phyloP scores from a whole-genome alignment of 2,113 vertebrate genomes.

The Amazona vittata region DNA sequence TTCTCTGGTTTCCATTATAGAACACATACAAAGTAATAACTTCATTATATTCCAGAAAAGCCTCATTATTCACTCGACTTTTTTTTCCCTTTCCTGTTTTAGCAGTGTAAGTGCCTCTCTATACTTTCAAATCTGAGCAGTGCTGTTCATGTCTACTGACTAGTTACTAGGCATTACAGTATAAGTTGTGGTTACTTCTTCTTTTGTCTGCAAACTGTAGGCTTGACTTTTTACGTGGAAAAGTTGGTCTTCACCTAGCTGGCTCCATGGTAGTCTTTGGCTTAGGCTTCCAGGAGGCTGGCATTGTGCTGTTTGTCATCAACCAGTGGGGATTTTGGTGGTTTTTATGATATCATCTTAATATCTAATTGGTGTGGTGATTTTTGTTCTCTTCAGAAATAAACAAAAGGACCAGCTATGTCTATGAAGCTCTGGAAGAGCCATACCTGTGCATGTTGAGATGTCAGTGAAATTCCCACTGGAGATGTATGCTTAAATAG shows the following conservation, averaged over 20 bases:
- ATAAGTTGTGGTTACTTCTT: neutral
- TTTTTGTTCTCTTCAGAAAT: neutral
- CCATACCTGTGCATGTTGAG: neutral
- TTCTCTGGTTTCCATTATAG: neutral
- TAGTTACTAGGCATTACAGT: neutral
- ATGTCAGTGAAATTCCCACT: neutral
- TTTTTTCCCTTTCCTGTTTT: neutral
- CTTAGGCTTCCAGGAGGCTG: neutral
- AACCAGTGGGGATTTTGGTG: neutral
- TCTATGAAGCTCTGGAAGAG: neutral
- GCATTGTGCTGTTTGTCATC: neutral
- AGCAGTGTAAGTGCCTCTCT: neutral
- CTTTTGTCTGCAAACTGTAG: neutral
- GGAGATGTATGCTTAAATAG: neutral
- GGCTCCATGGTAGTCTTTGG: neutral
- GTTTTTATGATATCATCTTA: neutral
- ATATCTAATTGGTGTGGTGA: neutral
- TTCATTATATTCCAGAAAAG: neutral
- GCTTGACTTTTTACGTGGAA: neutral
- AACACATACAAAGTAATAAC: neutral
- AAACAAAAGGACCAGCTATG: neutral
- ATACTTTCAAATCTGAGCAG: neutral
- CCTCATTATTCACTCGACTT: neutral
- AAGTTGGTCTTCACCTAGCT: neutral
- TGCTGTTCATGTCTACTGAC: neutral